phyloP scores from a whole-genome alignment of 2,888 invertebrate genomes.

The Drepana falcataria region DNA sequence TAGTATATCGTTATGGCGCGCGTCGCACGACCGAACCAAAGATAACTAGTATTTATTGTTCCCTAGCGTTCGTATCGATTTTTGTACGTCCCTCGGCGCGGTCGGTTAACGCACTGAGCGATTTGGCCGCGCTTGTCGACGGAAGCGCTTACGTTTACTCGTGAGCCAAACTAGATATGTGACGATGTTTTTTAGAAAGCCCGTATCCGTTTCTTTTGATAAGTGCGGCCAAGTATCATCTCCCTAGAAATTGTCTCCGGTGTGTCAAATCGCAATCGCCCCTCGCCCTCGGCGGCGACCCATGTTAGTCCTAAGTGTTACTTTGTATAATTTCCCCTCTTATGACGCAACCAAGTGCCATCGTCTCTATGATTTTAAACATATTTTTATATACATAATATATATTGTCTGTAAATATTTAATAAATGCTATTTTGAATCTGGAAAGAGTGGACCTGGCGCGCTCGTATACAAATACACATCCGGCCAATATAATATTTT shows the following conservation, averaged over 20 bases:
- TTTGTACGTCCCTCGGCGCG: conserved; percentile 59
- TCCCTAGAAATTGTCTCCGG: conserved; percentile 31
- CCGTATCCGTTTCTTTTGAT: background rate
- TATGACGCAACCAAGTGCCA: conserved; percentile 75
- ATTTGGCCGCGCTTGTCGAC: background rate
- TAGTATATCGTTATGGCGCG: background rate
- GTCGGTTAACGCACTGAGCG: background rate
- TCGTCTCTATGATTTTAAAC: conserved; percentile 67
- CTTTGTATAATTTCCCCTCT: conserved; percentile 42
- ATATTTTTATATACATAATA: conserved; percentile 56
- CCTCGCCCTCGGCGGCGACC: conserved; percentile 16
- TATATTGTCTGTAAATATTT: conserved; percentile 61
- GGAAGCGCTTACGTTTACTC: background rate
- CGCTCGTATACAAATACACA: conserved; percentile 38
- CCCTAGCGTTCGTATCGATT: conserved; percentile 51
- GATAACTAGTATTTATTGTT: conserved; percentile 76
- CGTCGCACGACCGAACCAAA: conserved; percentile 59
- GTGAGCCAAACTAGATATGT: background rate
- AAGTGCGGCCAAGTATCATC: background rate
- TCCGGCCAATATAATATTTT: conserved; percentile 55
- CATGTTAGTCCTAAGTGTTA: conserved; percentile 35
- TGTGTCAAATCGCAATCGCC: conserved; percentile 35
- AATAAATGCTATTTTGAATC: conserved; percentile 40
- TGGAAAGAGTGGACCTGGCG: conserved; percentile 58
- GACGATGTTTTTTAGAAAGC: too few species aligned